A percentile compares a stretch with the other conserved stretches of the same genome.
phyloP scores from a whole-genome alignment of 2,888 invertebrate species.

The Drosophila ustulata region DNA sequence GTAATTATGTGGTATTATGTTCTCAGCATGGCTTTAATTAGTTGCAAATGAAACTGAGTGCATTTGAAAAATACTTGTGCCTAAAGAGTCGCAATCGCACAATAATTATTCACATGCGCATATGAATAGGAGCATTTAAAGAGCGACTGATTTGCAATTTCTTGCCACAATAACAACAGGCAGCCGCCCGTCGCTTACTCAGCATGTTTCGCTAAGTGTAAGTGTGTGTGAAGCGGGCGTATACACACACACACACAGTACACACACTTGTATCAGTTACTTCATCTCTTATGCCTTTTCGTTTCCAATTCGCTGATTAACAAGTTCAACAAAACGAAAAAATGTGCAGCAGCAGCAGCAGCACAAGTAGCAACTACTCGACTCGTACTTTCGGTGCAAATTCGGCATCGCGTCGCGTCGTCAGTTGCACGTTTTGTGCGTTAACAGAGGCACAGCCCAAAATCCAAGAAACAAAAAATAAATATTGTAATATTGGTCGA shows the following conservation, averaged over 20 bases:
- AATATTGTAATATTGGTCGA: conserved; percentile 28
- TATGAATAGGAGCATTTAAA: conserved; percentile 34
- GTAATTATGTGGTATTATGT: background rate
- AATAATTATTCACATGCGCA: conserved; percentile 50
- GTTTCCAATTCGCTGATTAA: conserved; percentile 81
- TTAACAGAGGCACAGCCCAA: conserved; percentile 43
- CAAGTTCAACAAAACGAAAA: conserved; percentile 73
- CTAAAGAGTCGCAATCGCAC: conserved; percentile 40
- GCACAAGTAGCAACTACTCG: conserved; percentile 60
- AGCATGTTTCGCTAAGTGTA: conserved; percentile 13
- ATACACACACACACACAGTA: conserved; percentile 20
- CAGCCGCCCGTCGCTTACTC: conserved; percentile 40
- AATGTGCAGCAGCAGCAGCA: conserved; percentile 47
- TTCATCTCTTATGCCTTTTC: conserved; percentile 76
- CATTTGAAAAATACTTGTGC: conserved; percentile 2
- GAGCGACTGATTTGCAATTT: conserved; percentile 62
- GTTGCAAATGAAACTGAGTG: conserved; percentile 4
- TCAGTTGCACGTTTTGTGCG: conserved; percentile 66
- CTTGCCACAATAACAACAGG: conserved; percentile 59
- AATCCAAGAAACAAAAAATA: background rate
- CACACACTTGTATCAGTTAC: conserved; percentile 65
- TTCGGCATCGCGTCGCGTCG: conserved; percentile 45
- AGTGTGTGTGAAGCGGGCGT: conserved; percentile 30
- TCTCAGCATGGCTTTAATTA: conserved; percentile 8
- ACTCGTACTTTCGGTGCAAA: conserved; percentile 23